These are phyloP conservation scores for Phalera bucephala DNA, from an alignment of 2,888 invertebrate genomes.

Conservation along the genomic window DNA sequence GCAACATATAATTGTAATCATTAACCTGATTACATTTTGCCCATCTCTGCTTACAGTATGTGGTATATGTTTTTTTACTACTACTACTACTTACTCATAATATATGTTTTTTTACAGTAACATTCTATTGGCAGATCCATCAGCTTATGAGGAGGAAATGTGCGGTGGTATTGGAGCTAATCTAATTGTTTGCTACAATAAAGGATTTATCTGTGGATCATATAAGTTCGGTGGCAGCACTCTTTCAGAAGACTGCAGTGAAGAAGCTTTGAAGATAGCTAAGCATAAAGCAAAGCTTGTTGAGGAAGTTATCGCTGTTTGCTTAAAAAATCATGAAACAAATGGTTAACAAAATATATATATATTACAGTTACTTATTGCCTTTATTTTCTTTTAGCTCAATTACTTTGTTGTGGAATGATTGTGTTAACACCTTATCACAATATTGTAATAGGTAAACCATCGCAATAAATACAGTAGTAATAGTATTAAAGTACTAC, in stretches of 20 bases:
- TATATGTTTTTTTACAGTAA: conserved; percentile 81
- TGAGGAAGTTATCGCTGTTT: conserved; percentile 60
- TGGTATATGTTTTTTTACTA: no score
- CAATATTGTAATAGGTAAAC: no score
- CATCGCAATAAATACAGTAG: no score
- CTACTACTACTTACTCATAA: no score
- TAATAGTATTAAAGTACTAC: no score
- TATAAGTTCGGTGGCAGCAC: conserved; percentile 90
- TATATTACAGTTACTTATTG: no score
- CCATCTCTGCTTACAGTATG: no score
- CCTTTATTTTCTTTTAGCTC: no score
- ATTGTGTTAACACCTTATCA: no score
- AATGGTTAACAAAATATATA: conserved; percentile 8
- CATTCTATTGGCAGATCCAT: conserved; percentile 89
- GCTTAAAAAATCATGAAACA: conserved; percentile 48
- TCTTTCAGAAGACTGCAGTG: conserved; percentile 81
- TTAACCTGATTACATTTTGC: no score
- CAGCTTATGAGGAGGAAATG: conserved; percentile 91
- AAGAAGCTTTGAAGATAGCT: conserved; percentile 84
- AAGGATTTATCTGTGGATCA: conserved; percentile 84
- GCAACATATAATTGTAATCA: no score
- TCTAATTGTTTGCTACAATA: conserved; percentile 86
- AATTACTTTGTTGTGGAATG: no score
- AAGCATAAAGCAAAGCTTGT: conserved; percentile 82
- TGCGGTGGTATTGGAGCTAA: conserved; percentile 84